Evolutionary conservation across 2,113 vertebrate genomes (phyloP).

Genomic region (Nycticorax nycticorax): DNA sequence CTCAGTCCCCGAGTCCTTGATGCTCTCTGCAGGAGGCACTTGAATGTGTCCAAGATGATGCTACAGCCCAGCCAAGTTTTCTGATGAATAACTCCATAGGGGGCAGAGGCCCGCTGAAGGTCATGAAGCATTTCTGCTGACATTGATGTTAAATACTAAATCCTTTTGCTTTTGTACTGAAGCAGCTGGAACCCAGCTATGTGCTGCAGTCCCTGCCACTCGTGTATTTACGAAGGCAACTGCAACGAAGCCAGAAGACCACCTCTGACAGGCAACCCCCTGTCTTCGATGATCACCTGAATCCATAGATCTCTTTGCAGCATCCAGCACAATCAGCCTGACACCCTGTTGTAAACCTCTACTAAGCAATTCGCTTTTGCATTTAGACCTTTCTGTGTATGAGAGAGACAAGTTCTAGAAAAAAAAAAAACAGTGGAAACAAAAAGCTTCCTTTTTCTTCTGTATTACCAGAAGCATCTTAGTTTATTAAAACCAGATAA

Average conservation of each 20-base stretch:
- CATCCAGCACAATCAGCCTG: not conserved
- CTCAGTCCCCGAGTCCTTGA: not conserved
- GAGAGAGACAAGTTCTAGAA: not conserved
- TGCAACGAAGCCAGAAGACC: not conserved
- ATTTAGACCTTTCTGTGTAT: not conserved
- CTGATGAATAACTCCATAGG: conserved; percentile 49
- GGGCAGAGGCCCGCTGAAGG: conserved; percentile 38
- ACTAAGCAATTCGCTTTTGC: not conserved
- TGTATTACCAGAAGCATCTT: not conserved
- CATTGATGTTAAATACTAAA: conserved; percentile 40
- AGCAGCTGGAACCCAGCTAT: not conserved
- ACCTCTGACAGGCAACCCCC: not conserved
- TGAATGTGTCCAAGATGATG: conserved; percentile 11
- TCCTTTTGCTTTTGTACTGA: conserved; percentile 20
- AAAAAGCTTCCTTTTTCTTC: not conserved
- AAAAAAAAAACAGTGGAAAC: not conserved
- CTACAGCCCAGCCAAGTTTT: conserved; percentile 36
- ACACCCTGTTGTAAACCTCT: not conserved
- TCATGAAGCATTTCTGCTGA: conserved; percentile 43
- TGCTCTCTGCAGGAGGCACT: conserved; percentile 48
- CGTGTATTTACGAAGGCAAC: not conserved
- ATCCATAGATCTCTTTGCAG: not conserved
- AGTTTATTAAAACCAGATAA: not conserved
- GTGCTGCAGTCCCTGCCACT: not conserved
- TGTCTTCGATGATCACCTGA: not conserved